Conservation (phyloP, 2,888 invertebrate genomes). For the Blastobasis adustella region DNA sequence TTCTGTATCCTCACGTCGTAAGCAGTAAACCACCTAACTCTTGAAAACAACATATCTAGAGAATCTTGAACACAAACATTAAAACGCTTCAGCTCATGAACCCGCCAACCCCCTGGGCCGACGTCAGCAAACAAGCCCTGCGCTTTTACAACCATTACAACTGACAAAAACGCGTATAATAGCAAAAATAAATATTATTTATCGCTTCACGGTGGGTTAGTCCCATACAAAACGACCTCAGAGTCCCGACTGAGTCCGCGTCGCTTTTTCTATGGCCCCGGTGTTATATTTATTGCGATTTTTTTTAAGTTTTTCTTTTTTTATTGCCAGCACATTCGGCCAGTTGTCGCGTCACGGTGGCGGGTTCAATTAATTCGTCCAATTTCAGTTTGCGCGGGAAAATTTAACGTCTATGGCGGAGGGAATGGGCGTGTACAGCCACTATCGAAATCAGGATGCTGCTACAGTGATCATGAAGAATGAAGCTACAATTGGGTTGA, state of each 20-base stretch:
- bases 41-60: too few species aligned
- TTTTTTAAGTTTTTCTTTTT: constrained; percentile 9
- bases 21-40: too few species aligned
- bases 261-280: constrained; percentile 63
- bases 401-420: too few species aligned
- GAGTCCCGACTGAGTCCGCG: constrained; percentile 69
- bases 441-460: too few species aligned
- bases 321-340: constrained; percentile 37
- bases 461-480: too few species aligned
- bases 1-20: too few species aligned
- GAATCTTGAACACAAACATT: not conserved
- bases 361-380: constrained; percentile 34
- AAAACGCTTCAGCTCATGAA: not conserved
- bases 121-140: constrained; percentile 31
- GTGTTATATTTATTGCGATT: constrained; percentile 69
- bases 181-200: constrained; percentile 75
- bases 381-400: too few species aligned
- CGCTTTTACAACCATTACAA: constrained; percentile 64
- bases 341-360: constrained; percentile 59
- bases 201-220: constrained; percentile 74
- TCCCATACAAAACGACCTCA: constrained; percentile 69
- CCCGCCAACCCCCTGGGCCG: constrained; percentile 24
- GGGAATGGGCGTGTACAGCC: too few species aligned
- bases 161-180: constrained; percentile 73
- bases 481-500: too few species aligned